Evolutionary conservation across 2,888 invertebrate genomes (phyloP).

Genomic region (Beris chalybata): DNA sequence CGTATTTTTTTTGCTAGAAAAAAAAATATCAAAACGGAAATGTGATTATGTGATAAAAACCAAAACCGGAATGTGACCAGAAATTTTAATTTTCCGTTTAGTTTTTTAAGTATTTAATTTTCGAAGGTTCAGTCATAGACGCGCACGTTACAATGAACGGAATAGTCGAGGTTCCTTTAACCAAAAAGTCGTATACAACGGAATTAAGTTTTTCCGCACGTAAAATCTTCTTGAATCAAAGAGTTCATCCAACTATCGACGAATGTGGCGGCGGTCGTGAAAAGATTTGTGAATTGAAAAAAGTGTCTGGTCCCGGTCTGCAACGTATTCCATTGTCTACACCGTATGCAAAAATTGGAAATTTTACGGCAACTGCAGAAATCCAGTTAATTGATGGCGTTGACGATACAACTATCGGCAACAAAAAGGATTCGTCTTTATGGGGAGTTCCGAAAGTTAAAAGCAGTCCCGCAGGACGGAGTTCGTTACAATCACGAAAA

Average conservation of each 20-base stretch:
- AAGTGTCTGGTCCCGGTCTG: neutral
- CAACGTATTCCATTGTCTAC: slow-evolving; percentile 14
- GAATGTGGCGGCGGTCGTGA: neutral
- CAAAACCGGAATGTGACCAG: too few relatives aligned
- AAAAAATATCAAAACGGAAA: too few relatives aligned
- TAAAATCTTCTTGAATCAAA: slow-evolving; percentile 10
- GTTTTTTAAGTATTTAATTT: too few relatives aligned
- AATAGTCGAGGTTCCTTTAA: neutral
- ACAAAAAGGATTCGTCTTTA: neutral
- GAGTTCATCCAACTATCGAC: slow-evolving; percentile 7
- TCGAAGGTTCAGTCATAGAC: too few relatives aligned
- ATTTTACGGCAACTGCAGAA: slow-evolving; percentile 19
- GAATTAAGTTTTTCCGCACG: slow-evolving; percentile 9
- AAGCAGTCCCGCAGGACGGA: neutral
- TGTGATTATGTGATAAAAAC: too few relatives aligned
- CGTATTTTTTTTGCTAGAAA: too few relatives aligned
- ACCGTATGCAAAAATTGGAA: slow-evolving; percentile 8
- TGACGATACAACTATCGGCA: slow-evolving; percentile 1
- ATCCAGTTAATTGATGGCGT: slow-evolving; percentile 41
- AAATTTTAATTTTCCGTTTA: too few relatives aligned
- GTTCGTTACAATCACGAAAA: slow-evolving; percentile 4
- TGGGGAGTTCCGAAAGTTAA: neutral
- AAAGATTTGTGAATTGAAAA: slow-evolving; percentile 18
- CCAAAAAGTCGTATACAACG: neutral
- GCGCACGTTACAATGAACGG: too few relatives aligned